These are phyloP conservation scores for Stegodyphus dumicola DNA, from an alignment of 1,140 invertebrate genomes.

Conservation along the genomic window DNA sequence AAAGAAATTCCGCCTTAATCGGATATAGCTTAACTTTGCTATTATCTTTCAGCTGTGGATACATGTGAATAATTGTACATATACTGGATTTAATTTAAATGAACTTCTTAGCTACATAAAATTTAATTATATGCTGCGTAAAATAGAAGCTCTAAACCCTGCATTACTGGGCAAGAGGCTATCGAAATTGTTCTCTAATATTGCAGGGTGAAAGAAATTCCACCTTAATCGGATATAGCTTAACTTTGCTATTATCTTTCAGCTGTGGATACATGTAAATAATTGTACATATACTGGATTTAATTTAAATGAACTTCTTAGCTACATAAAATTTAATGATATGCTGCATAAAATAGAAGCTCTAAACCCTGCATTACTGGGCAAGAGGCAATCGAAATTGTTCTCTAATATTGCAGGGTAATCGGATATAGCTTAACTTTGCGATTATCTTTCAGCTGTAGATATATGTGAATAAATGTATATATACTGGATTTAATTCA, in stretches of 20 bases:
- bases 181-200: too few species aligned
- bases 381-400: background rate
- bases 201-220: background rate
- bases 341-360: background rate
- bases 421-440: background rate
- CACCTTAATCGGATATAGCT: constrained; percentile 16
- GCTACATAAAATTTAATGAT: background rate
- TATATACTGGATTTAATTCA: background rate
- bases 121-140: background rate
- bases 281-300: background rate
- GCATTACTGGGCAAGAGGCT: constrained; percentile 20
- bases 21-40: background rate
- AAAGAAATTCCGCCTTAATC: background rate
- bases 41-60: background rate
- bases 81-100: background rate
- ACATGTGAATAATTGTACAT: background rate
- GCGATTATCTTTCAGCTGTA: background rate
- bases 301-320: background rate
- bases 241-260: constrained; percentile 19
- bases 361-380: constrained; percentile 1
- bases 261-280: constrained; percentile 14
- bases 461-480: background rate
- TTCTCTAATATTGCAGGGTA: constrained; percentile 1
- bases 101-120: background rate
- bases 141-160: too few species aligned